These are phyloP conservation scores for Podocnemis expansa DNA, from an alignment of 2,113 vertebrate species.

Conservation along the genomic window DNA sequence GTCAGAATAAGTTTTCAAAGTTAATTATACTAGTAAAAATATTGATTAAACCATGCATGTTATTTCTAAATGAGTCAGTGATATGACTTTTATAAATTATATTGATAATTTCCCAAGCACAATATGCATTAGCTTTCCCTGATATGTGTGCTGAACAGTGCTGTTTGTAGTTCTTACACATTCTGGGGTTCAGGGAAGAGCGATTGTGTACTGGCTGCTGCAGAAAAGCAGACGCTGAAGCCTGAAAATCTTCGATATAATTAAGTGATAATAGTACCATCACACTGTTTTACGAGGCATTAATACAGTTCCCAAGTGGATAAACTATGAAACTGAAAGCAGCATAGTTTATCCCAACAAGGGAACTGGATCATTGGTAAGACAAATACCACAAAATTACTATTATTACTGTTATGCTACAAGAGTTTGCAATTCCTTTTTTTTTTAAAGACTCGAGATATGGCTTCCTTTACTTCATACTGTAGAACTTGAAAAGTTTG, in stretches of 20 bases:
- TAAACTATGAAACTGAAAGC: not conserved
- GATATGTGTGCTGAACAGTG: not conserved
- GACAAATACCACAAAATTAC: not conserved
- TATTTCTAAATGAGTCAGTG: constrained; percentile 15
- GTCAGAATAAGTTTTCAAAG: constrained; percentile 29
- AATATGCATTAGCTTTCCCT: not conserved
- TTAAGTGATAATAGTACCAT: constrained; percentile 40
- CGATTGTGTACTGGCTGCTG: not conserved
- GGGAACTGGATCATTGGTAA: constrained; percentile 8
- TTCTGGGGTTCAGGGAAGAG: not conserved
- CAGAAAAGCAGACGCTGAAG: not conserved
- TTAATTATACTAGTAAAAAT: constrained; percentile 20
- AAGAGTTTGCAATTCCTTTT: not conserved
- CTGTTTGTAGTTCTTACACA: not conserved
- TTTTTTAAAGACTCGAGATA: constrained; percentile 31
- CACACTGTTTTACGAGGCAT: constrained; percentile 27
- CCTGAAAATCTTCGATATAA: constrained; percentile 42
- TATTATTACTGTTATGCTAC: not conserved
- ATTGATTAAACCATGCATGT: not conserved
- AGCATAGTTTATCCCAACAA: not conserved
- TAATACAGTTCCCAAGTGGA: not conserved
- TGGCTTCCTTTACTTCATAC: fast-evolving
- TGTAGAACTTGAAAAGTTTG: fast-evolving
- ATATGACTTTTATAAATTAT: not conserved
- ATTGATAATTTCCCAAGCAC: not conserved